Evolutionary conservation across 1,140 invertebrate species (phyloP).

Genomic region (Bradynema listronoti): DNA sequence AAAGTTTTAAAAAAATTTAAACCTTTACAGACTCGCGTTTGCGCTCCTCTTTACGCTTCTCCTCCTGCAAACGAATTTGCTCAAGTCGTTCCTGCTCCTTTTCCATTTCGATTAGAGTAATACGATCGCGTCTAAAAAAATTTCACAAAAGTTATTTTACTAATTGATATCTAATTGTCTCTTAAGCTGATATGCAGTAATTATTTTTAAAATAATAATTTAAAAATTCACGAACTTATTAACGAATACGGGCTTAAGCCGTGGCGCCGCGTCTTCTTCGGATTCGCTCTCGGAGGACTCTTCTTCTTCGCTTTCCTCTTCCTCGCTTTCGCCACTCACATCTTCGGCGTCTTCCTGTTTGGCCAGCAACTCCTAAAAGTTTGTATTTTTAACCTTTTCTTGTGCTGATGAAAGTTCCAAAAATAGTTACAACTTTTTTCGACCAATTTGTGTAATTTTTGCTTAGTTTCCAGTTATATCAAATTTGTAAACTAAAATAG

Average conservation of each 20-base stretch:
- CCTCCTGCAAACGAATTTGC: conserved; percentile 71
- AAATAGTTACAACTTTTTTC: conserved; percentile 1
- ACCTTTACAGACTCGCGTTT: conserved; percentile 74
- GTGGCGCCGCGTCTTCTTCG: conserved; percentile 71
- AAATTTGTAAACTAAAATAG: too few species aligned
- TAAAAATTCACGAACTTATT: conserved; percentile 64
- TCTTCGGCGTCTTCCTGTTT: conserved; percentile 68
- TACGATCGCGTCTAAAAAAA: conserved; percentile 68
- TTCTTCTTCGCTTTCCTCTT: conserved; percentile 68
- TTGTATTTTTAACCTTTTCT: conserved; percentile 21
- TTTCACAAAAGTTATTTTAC: conserved; percentile 8
- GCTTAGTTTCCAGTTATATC: too few species aligned
- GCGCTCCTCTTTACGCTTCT: conserved; percentile 74
- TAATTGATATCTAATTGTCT: too few species aligned
- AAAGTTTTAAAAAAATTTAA: background rate
- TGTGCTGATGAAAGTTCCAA: background rate
- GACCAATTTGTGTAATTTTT: too few species aligned
- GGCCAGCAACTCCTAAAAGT: conserved; percentile 59
- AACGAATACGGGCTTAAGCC: conserved; percentile 93
- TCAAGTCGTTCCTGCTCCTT: conserved; percentile 76
- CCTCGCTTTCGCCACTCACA: conserved; percentile 65
- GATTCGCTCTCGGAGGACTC: conserved; percentile 73
- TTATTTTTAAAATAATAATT: background rate
- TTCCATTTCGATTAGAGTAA: conserved; percentile 89
- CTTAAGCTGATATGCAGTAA: too few species aligned